phyloP scores from a whole-genome alignment of 2,113 vertebrate species.

The Syngnathus floridae region DNA sequence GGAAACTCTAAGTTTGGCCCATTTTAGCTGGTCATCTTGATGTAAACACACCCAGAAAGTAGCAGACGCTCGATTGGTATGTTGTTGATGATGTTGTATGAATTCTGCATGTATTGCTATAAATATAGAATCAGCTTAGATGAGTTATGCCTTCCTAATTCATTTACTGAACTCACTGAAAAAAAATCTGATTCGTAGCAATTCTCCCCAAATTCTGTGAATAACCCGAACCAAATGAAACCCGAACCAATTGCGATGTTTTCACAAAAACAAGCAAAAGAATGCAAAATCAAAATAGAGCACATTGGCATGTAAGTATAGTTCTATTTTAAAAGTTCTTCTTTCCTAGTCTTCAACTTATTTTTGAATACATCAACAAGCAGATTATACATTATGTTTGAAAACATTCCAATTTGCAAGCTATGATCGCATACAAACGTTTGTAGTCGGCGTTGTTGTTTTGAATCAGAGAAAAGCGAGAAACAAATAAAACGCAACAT shows the following conservation, averaged over 20 bases:
- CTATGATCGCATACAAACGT: neutral
- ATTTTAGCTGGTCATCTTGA: neutral
- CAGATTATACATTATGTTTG: neutral
- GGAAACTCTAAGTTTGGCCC: neutral
- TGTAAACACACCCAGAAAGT: neutral
- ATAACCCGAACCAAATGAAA: neutral
- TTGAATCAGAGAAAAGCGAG: neutral
- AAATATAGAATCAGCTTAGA: neutral
- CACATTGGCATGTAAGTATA: neutral
- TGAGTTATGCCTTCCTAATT: neutral
- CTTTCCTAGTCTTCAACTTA: neutral
- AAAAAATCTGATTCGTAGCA: neutral
- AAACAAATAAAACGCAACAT: neutral
- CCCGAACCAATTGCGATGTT: neutral
- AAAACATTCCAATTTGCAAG: neutral
- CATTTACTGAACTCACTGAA: neutral
- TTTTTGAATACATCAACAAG: neutral
- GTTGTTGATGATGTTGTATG: neutral
- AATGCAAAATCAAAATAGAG: slow-evolving; percentile 1
- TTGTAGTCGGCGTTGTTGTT: neutral
- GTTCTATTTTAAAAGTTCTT: neutral
- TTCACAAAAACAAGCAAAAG: neutral
- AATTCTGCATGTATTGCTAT: slow-evolving; percentile 6
- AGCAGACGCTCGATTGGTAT: neutral
- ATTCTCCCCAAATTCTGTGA: neutral